These are phyloP conservation scores for Clostera curtula DNA, from an alignment of 2,888 invertebrate species.

Conservation along the genomic window DNA sequence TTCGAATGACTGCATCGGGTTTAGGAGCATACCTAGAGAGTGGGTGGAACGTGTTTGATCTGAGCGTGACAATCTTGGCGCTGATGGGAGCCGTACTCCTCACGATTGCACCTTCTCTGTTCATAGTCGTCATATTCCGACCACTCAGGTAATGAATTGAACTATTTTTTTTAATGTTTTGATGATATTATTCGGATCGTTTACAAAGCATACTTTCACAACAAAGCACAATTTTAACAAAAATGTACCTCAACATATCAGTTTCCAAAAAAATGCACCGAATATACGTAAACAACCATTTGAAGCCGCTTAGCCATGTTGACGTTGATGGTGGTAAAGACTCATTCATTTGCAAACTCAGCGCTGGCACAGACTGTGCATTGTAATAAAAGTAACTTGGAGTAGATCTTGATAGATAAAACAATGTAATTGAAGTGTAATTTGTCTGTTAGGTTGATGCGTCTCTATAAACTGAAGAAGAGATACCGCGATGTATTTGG, in stretches of 20 bases:
- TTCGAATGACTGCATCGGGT: constrained; percentile 84
- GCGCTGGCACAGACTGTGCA: too few relatives aligned
- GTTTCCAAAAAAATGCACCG: too few relatives aligned
- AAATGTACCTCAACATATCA: too few relatives aligned
- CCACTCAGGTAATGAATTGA: constrained; percentile 71
- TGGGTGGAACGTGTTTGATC: constrained; percentile 90
- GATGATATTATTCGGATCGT: too few relatives aligned
- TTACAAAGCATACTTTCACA: too few relatives aligned
- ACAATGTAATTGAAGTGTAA: constrained; percentile 1
- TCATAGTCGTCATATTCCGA: constrained; percentile 82
- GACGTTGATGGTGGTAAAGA: too few relatives aligned
- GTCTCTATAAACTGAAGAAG: constrained; percentile 86
- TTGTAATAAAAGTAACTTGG: too few relatives aligned
- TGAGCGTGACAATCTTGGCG: constrained; percentile 80
- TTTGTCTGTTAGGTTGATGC: constrained; percentile 63
- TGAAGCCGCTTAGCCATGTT: too few relatives aligned
- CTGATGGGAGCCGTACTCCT: constrained; percentile 80
- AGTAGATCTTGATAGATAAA: too few relatives aligned
- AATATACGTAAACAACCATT: too few relatives aligned
- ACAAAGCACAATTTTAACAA: too few relatives aligned
- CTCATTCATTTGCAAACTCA: too few relatives aligned
- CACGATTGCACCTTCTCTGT: constrained; percentile 78
- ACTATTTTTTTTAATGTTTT: background rate
- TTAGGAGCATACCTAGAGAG: constrained; percentile 82
- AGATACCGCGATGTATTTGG: constrained; percentile 89